Evolutionary conservation across 64 coral and sea anemone species (phyloP).

Genomic region (Porites lutea): DNA sequence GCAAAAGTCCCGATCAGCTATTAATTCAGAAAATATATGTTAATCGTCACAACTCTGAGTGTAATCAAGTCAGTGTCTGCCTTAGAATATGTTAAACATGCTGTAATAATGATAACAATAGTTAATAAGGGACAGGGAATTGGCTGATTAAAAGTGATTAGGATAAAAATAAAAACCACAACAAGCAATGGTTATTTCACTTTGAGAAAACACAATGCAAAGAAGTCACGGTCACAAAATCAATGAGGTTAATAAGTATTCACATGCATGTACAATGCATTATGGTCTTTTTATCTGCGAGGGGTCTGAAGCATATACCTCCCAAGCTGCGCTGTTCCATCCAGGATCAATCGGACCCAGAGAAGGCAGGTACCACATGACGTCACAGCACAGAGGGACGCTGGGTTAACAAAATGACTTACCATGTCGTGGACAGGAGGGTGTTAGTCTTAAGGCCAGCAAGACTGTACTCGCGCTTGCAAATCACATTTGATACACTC

Average conservation of each 20-base stretch:
- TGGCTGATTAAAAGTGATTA: constrained; percentile 16
- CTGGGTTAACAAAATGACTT: constrained; percentile 15
- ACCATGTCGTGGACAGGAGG: neutral
- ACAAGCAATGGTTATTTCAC: neutral
- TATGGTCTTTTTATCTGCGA: constrained; percentile 16
- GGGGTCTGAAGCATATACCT: constrained; percentile 22
- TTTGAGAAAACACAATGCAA: constrained; percentile 32
- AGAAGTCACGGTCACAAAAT: constrained; percentile 40
- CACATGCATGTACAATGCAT: neutral
- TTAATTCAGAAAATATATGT: neutral
- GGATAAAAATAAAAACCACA: neutral
- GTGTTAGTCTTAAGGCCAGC: neutral
- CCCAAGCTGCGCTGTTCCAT: constrained; percentile 49
- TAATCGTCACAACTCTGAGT: neutral
- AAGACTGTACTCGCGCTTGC: neutral
- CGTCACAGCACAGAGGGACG: constrained; percentile 3
- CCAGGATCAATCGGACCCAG: constrained; percentile 23
- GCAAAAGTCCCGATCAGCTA: neutral
- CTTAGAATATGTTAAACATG: constrained; percentile 13
- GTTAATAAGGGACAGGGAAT: neutral
- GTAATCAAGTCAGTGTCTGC: neutral
- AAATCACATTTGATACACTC: neutral
- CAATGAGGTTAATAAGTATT: neutral
- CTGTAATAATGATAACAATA: neutral
- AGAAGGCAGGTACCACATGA: constrained; percentile 52